These are phyloP conservation scores for Atethmia centrago DNA, from an alignment of 2,888 invertebrate species.

Conservation along the genomic window DNA sequence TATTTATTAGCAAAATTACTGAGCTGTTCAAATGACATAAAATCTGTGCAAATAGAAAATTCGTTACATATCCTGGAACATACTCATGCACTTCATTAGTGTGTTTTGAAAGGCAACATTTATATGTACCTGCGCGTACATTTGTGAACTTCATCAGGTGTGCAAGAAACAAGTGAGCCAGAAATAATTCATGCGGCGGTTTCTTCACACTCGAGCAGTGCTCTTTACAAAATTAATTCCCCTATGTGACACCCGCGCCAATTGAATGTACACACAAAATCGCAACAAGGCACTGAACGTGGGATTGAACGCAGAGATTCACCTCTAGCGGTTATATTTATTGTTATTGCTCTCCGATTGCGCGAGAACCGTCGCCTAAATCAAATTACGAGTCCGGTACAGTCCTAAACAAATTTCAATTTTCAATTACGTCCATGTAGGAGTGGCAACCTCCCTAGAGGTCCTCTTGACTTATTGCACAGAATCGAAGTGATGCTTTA, in stretches of 20 bases:
- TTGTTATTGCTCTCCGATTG: constrained; percentile 85
- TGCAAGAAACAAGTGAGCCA: constrained; percentile 62
- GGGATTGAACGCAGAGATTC: constrained; percentile 75
- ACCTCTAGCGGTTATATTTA: constrained; percentile 83
- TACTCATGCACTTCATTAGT: constrained; percentile 24
- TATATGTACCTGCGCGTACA: constrained; percentile 14
- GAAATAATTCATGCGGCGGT: constrained; percentile 63
- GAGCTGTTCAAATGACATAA: background rate
- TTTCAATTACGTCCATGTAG: constrained; percentile 87
- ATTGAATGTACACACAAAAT: constrained; percentile 67
- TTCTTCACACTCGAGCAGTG: constrained; percentile 66
- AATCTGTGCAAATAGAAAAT: constrained; percentile 2
- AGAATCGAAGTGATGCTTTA: constrained; percentile 78
- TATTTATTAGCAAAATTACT: background rate
- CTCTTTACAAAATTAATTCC: constrained; percentile 75
- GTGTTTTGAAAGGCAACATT: constrained; percentile 18
- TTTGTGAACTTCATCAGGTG: constrained; percentile 63
- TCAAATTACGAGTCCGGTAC: constrained; percentile 85
- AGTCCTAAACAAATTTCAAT: constrained; percentile 90
- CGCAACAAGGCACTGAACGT: constrained; percentile 72
- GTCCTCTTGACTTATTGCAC: constrained; percentile 85
- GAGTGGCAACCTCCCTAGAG: constrained; percentile 83
- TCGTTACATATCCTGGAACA: constrained; percentile 9
- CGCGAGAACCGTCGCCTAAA: constrained; percentile 81
- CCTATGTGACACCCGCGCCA: constrained; percentile 66